Conservation (phyloP, 2,113 vertebrate genomes). For the Melozone crissalis region DNA sequence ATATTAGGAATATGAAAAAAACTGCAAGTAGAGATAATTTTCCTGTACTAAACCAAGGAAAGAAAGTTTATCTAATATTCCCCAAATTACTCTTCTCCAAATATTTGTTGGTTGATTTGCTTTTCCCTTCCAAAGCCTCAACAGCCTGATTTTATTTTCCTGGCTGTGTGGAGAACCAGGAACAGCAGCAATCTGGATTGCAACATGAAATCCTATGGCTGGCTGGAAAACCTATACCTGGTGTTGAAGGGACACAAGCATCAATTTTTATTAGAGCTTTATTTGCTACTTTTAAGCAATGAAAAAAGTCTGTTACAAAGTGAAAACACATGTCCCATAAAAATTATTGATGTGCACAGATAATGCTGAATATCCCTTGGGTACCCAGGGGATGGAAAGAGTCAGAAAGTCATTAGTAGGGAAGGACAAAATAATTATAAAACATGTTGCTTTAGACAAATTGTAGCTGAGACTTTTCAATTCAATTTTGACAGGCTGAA, state of each 20-base stretch:
- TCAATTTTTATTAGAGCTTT: conserved; percentile 48
- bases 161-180: background rate
- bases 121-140: conserved; percentile 62
- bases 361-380: background rate
- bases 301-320: conserved; percentile 23
- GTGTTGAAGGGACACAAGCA: conserved; percentile 32
- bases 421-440: conserved; percentile 19
- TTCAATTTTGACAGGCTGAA: background rate
- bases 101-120: conserved; percentile 52
- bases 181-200: conserved; percentile 10
- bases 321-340: conserved; percentile 33
- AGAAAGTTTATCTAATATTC: conserved; percentile 28
- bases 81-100: conserved; percentile 44
- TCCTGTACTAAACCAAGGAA: background rate
- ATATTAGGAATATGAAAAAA: background rate
- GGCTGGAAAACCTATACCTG: conserved; percentile 45
- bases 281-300: conserved; percentile 32
- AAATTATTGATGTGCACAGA: conserved; percentile 30
- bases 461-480: background rate
- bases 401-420: conserved; percentile 16
- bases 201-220: conserved; percentile 9
- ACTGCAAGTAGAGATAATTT: conserved; percentile 41
- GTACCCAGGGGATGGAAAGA: conserved; percentile 3
- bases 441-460: background rate
- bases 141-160: conserved; percentile 51